Percentiles rank a stretch among this genome's conserved stretches.
Evolutionary conservation across 2,888 invertebrate species (phyloP).

Genomic region (Cheilosia vernalis): DNA sequence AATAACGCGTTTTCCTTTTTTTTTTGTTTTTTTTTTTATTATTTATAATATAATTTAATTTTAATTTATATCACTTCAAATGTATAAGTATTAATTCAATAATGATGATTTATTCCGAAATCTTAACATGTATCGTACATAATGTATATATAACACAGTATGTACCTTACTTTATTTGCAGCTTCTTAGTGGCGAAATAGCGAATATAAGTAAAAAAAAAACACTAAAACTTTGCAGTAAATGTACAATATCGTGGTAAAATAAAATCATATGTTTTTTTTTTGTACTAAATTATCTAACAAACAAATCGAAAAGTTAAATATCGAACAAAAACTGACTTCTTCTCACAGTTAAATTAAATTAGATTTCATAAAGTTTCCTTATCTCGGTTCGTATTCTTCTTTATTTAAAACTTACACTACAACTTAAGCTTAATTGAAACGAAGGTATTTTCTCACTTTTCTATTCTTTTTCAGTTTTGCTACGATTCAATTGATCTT

Average conservation of each 20-base stretch:
- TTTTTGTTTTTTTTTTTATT: conserved; percentile 54
- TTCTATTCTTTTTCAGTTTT: conserved; percentile 27
- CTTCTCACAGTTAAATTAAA: conserved; percentile 15
- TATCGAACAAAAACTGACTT: conserved; percentile 3
- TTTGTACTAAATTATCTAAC: background rate
- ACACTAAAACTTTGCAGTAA: conserved; percentile 9
- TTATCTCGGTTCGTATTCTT: conserved; percentile 22
- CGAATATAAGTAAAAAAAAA: conserved; percentile 45
- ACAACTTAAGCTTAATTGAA: conserved; percentile 70
- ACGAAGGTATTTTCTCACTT: conserved; percentile 42
- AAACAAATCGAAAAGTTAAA: conserved; percentile 7
- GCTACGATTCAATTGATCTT: conserved; percentile 41
- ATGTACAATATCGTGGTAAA: conserved; percentile 35
- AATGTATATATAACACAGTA: conserved; percentile 37
- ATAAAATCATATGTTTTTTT: background rate
- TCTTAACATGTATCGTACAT: conserved; percentile 55
- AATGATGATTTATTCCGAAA: conserved; percentile 74
- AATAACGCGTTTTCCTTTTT: conserved; percentile 4
- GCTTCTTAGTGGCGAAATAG: conserved; percentile 62
- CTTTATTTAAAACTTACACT: conserved; percentile 54
- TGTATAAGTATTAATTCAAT: conserved; percentile 75
- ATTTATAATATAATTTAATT: conserved; percentile 72
- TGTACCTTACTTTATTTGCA: conserved; percentile 51
- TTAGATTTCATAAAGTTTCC: conserved; percentile 1
- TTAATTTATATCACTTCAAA: conserved; percentile 75